phyloP scores from a whole-genome alignment of 2,113 vertebrate species.

The Dromaius novaehollandiae region DNA sequence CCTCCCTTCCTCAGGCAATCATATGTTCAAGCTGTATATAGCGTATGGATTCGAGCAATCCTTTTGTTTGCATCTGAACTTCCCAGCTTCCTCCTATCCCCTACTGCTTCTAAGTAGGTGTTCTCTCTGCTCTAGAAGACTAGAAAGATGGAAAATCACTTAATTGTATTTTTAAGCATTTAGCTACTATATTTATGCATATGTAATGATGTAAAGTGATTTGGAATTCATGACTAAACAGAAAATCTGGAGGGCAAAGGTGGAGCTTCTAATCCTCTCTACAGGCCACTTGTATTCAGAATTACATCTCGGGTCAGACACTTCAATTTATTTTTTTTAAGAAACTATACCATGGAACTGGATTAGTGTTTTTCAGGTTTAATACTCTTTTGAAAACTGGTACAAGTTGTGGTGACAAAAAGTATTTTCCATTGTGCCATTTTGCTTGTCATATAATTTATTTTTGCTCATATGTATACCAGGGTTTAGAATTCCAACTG shows the following conservation, averaged over 20 bases:
- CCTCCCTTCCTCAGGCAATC: neutral
- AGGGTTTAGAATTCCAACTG: neutral
- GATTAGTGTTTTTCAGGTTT: neutral
- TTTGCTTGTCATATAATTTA: neutral
- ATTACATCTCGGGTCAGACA: neutral
- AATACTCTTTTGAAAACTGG: neutral
- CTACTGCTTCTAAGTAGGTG: neutral
- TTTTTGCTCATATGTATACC: neutral
- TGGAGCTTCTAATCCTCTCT: neutral
- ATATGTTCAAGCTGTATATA: fast-evolving
- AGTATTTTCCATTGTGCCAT: neutral
- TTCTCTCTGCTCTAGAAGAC: neutral
- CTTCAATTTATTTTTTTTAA: neutral
- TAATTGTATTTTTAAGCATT: neutral
- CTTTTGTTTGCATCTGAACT: neutral
- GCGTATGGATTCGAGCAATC: neutral
- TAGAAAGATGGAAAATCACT: neutral
- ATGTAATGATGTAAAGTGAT: neutral
- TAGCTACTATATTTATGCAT: neutral
- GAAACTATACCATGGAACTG: neutral
- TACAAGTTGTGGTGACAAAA: neutral
- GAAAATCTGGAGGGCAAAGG: neutral
- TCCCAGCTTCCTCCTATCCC: neutral
- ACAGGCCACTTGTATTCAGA: neutral
- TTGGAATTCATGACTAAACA: neutral